Percentiles rank a stretch among this genome's conserved stretches.
phyloP scores from a whole-genome alignment of 2,888 invertebrate species.

The Acronicta aceris region DNA sequence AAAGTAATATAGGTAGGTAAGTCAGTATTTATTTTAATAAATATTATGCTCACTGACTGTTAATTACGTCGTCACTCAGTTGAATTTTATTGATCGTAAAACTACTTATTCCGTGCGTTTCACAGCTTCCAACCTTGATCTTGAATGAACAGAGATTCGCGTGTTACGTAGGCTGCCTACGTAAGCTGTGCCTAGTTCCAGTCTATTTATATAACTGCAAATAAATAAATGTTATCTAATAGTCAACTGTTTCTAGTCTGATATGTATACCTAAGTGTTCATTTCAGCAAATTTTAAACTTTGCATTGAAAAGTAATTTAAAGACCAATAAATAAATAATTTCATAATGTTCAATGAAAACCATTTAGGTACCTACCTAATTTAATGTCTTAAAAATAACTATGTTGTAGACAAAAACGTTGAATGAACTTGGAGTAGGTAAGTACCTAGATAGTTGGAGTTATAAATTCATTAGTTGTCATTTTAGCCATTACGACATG shows the following conservation, averaged over 20 bases:
- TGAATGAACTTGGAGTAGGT: conserved; percentile 1
- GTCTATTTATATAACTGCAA: conserved; percentile 54
- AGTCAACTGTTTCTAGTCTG: conserved; percentile 28
- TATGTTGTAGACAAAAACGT: too few relatives aligned
- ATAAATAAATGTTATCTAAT: conserved; percentile 40
- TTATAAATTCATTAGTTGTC: conserved; percentile 15
- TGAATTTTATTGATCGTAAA: conserved; percentile 43
- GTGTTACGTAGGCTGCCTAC: conserved; percentile 47
- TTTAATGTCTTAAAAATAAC: too few relatives aligned
- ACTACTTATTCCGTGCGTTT: conserved; percentile 46
- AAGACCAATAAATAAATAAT: neutral
- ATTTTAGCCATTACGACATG: conserved; percentile 62
- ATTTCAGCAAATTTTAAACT: neutral
- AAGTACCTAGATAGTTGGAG: neutral
- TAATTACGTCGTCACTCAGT: conserved; percentile 30
- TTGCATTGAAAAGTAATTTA: neutral
- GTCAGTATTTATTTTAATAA: conserved; percentile 2
- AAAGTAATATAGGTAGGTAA: too few relatives aligned
- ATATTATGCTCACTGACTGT: conserved; percentile 12
- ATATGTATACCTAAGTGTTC: conserved; percentile 12
- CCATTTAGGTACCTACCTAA: too few relatives aligned
- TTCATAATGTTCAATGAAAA: neutral
- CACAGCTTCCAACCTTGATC: conserved; percentile 59
- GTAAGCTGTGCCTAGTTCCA: conserved; percentile 49
- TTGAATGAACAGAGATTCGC: conserved; percentile 58